A percentile compares a stretch with the other conserved stretches of the same genome.
Evolutionary conservation across 2,113 vertebrate genomes (phyloP).

Genomic region (Heliornis fulica): DNA sequence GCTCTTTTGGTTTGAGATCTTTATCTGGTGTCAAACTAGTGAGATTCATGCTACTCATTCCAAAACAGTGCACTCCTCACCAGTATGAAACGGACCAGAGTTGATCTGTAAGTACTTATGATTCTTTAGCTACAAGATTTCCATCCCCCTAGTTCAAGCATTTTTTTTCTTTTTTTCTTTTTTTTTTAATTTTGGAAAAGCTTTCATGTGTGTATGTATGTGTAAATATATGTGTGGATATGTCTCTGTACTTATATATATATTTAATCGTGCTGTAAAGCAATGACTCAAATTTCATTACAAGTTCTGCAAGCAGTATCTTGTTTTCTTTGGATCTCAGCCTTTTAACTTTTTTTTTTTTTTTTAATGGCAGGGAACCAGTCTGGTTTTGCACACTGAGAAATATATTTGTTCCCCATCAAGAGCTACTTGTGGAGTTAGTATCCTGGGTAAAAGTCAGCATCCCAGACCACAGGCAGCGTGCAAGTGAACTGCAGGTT

Average conservation of each 20-base stretch:
- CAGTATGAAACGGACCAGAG: background rate
- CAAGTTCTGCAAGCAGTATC: background rate
- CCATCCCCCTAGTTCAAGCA: background rate
- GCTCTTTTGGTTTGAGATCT: background rate
- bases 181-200: background rate
- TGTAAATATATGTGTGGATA: background rate
- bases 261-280: background rate
- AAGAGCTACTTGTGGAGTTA: rapidly evolving
- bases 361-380: background rate
- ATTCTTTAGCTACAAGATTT: background rate
- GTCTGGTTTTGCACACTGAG: background rate
- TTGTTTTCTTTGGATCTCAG: background rate
- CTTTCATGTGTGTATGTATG: background rate
- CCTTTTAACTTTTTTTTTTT: background rate
- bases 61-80: background rate
- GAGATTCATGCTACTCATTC: background rate
- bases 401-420: background rate
- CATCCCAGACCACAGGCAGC: background rate
- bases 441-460: rapidly evolving
- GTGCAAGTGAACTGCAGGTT: background rate
- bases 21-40: background rate
- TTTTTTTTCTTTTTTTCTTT: background rate
- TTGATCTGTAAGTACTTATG: background rate
- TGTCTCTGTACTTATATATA: too few relatives aligned
- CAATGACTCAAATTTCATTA: background rate